Conservation (phyloP, 1,140 invertebrate genomes). For the Scaptomyza pallida region DNA sequence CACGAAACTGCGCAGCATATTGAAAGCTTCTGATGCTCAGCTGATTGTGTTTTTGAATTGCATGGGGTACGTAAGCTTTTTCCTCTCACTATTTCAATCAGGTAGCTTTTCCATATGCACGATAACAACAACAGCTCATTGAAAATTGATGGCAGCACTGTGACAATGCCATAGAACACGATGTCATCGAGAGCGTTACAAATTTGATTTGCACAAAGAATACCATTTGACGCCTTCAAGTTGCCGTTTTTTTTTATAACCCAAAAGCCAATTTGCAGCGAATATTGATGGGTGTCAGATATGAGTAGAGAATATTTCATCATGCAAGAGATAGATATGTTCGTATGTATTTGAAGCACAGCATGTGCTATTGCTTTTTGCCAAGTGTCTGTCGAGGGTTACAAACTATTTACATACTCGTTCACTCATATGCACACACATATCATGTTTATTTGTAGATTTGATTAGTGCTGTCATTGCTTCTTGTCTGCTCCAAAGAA, state of each 20-base stretch:
- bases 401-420: slow-evolving; percentile 34
- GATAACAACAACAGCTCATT: slow-evolving; percentile 18
- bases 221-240: slow-evolving; percentile 37
- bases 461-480: slow-evolving; percentile 43
- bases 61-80: slow-evolving; percentile 31
- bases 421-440: not conserved
- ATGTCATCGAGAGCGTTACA: slow-evolving; percentile 33
- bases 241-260: slow-evolving; percentile 43
- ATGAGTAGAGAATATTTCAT: slow-evolving; percentile 27
- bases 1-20: slow-evolving; percentile 49
- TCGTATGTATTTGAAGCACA: not conserved
- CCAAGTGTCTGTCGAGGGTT: slow-evolving; percentile 26
- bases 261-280: slow-evolving; percentile 61
- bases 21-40: slow-evolving; percentile 45
- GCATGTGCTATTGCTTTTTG: slow-evolving; percentile 17
- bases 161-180: slow-evolving; percentile 14
- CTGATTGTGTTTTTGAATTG: slow-evolving; percentile 58
- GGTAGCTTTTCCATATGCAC: slow-evolving; percentile 31
- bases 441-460: too few species aligned
- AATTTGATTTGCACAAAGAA: slow-evolving; percentile 58
- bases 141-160: slow-evolving; percentile 40
- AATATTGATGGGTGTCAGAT: slow-evolving; percentile 45
- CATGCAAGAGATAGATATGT: slow-evolving; percentile 21
- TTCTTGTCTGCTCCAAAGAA: slow-evolving; percentile 20
- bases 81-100: not conserved